Evolutionary conservation across 2,888 invertebrate genomes (phyloP), one percentile per base, ranked within the genome.

Genomic region (Parnassius mnemosyne): DNA sequence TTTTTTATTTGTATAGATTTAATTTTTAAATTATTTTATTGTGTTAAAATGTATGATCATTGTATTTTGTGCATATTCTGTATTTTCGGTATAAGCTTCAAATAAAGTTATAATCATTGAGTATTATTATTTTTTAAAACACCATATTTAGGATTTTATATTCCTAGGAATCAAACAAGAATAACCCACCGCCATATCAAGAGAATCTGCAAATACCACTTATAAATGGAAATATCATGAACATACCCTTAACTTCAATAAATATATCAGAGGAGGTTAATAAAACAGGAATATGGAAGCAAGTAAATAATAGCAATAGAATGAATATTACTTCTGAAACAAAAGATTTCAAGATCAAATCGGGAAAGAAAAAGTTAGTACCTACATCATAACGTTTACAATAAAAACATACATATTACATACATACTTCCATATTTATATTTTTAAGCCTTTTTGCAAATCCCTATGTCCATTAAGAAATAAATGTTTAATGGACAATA

Each of bases 241-340:
- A 97, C 80, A 97, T 97, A 70, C 97, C 97, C 2, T 85, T 96
- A 68, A 93, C 95, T 46, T 95, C 96, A 46, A 96, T 97, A 72
- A 97, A 97, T 81, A 96, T 98, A 78, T 95, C 97, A 9, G 98
- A 98, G 82, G 98, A 98, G 85, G 96, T 98, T 62, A 96, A 97
- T 79, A 97, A 97, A 83, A 96, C 96, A 42, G 96, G 97, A 44
- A 96, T 98, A 77, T 99, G 98, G 98, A 96, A 97, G 78, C 96
- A 97, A 85, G 95, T 97, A 12, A 97, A 96, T 80, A 95, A 94
- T 74, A 92, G 92, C 67, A 94, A 94, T 77, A 87, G 92, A 65
- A 92, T 90, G 69, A 67, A 66, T 60, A 79, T 68, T 60, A 71
- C 74, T 53, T 74, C 68, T 52, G 84, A 91, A 56, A 76, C 76